Evolutionary conservation across 2,888 invertebrate genomes (phyloP), one percentile per base, ranked within the genome.

Genomic region (Zaprionus bogoriensis): DNA sequence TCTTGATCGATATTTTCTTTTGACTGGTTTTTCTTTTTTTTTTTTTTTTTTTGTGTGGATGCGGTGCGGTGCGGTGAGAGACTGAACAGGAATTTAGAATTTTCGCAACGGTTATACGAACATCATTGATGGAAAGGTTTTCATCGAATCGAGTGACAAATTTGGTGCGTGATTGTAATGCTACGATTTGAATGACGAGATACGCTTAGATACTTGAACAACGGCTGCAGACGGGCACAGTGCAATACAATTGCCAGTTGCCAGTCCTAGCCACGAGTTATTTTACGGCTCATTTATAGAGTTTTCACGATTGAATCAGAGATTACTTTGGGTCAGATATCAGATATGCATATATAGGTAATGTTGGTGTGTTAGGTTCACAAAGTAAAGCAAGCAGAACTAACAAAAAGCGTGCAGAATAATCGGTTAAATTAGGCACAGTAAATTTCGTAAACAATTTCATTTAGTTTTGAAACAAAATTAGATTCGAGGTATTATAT

Each of bases 221-320:
- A 53, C n/a, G n/a, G n/a, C 19, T 48, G 32, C 48, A 48, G 38
- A 39, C 67, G 64, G 51, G 42, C 41, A 41, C 46, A 30, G 28
- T 17, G 10, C 22, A 30, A 9, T 7, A 7, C 36, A 5, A 10
- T 28, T n/a, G n/a, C n/a, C n/a, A n/a, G 28, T 39, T 60, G 47
- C 41, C 45, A 30, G 30, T 41, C 22, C 4, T 23, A 44, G 19
- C 32, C 52, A 25, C 27, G 3, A n/a, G 4, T 19, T 41, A 32
- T 17, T 14, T 28, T 22, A 39, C n/a, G 48, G 20, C 82, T 81
- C 82, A 59, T 77, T 77, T 65, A 10, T 44, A 59, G 73, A 76
- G 80, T 58, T 72, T 79, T 83, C 48, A 23, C 50, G n/a, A 10
- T 52, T 20, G 9, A 10, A 10, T 17, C 6, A n/a, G n/a, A n/a